Base-by-base conservation (phyloP, 2,113 vertebrate species). In the Scopus umbretta region DNA sequence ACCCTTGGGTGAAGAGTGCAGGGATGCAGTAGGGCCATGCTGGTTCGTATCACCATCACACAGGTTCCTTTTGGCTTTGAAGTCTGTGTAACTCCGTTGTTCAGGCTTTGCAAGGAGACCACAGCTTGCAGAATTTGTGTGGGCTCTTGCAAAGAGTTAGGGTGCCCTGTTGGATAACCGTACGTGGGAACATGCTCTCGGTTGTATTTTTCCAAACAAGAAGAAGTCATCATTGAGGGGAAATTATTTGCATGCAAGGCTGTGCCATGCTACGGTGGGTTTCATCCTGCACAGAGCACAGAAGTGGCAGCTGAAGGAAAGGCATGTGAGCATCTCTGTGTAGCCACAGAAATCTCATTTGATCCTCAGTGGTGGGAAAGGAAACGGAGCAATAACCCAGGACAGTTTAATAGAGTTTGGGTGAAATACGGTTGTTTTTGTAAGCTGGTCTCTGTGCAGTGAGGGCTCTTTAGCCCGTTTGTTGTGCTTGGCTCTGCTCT, bases 341-440 rank as follows among this genome's bases (percentile, higher is more conserved):
- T 67, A 92, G 94, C 58, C 80, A 89, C 91, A 95, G 80, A 92
- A 92, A 95, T 95, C 94, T 95, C 94, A 92, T 96, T 94, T 95
- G 95, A 94, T 96, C 97, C 96, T 92, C 89, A 62, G 66, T 91
- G 96, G 96, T 97, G 96, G 97, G 96, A 97, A 97, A 96, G 94
- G 95, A 95, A 96, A 86, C 6, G 76, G 66, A 94, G 95, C 92
- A 94, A 94, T 96, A 97, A 96, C 84, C 66, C 92, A 72, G 84
- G 97, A 94, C 96, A 94, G 91, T 94, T 97, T 96, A 94, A 95
- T 94, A 91, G 96, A 94, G 92, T 95, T 94, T 94, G 97, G 97
- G 97, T 97, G 97, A 97, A 97, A 96, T 95, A 94, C 80, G 45
- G 92, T 95, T 97, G 92, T 97, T 97, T 97, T 97, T 95, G 86